Conservation (phyloP, 2,113 vertebrate genomes). For the Tragelaphus scriptus region DNA sequence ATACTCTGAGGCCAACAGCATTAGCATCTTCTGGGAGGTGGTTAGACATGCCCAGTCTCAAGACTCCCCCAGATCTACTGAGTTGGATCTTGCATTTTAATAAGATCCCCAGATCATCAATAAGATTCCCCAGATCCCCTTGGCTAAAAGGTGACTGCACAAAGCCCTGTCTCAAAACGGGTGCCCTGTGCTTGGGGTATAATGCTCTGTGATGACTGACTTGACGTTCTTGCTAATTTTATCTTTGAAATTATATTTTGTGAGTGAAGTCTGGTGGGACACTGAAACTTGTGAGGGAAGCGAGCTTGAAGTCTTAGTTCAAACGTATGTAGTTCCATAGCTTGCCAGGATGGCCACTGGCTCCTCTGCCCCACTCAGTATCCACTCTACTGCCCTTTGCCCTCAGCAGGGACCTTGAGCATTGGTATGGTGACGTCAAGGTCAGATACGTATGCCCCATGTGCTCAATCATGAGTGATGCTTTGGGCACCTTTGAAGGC, state of each 20-base stretch:
- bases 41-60: background rate
- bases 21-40: background rate
- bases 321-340: fast-evolving
- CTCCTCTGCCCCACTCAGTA: background rate
- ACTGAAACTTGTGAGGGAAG: background rate
- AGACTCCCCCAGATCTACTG: background rate
- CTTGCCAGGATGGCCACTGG: background rate
- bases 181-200: background rate
- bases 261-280: background rate
- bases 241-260: background rate
- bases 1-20: background rate
- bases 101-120: background rate
- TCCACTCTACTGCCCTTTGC: background rate
- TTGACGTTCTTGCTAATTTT: background rate
- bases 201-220: background rate
- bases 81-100: background rate
- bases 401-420: fast-evolving
- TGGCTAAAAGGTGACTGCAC: background rate
- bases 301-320: background rate
- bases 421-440: background rate
- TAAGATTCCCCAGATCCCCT: no score
- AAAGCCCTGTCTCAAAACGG: background rate
- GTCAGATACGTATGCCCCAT: background rate
- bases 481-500: background rate
- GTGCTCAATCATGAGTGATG: background rate